phyloP scores from a whole-genome alignment of 2,797 vertebrate species.

The Schizopygopsis pylzovi region DNA sequence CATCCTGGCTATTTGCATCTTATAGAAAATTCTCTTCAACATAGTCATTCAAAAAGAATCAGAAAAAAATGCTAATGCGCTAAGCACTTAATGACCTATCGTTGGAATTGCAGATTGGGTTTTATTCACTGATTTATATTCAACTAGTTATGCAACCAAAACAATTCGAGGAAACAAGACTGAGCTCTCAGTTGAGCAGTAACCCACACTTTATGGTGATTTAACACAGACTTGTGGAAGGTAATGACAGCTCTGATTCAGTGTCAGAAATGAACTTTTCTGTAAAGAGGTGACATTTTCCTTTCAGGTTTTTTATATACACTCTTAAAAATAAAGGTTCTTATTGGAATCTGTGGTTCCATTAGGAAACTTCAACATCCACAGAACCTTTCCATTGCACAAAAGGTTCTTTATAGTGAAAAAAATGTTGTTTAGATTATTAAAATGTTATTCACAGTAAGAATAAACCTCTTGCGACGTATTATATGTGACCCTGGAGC shows the following conservation, averaged over 20 bases:
- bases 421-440: not conserved
- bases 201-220: constrained; percentile 32
- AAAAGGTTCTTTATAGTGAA: not conserved
- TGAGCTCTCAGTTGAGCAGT: constrained; percentile 25
- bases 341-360: not conserved
- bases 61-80: not conserved
- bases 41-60: not conserved
- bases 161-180: constrained; percentile 24
- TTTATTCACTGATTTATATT: constrained; percentile 40
- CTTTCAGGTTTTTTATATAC: not conserved
- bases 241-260: constrained; percentile 36
- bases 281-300: not conserved
- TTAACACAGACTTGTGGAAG: constrained; percentile 33
- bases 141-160: constrained; percentile 45
- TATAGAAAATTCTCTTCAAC: constrained; percentile 45
- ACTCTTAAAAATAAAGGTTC: not conserved
- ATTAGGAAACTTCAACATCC: not conserved
- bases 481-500: not conserved
- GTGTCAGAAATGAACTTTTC: constrained; percentile 14
- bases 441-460: not conserved
- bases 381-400: not conserved
- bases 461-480: not conserved
- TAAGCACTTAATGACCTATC: constrained; percentile 2
- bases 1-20: constrained; percentile 45
- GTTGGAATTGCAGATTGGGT: constrained; percentile 22